Conservation (phyloP, 1,140 invertebrate genomes). For the Phymastichus coffea region DNA sequence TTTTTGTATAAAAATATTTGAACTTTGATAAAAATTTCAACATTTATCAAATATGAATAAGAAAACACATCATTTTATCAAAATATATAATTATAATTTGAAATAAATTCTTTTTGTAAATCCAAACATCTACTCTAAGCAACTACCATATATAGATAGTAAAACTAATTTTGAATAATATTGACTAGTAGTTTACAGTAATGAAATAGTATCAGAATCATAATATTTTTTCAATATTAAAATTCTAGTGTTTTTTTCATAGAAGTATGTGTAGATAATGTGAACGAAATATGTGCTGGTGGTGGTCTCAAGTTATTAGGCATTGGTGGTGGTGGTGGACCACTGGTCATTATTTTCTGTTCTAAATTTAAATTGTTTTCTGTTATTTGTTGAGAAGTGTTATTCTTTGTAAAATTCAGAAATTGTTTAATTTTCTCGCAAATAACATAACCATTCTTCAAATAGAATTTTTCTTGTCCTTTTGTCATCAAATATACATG, state of each 20-base stretch:
- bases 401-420: constrained; percentile 32
- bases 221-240: not conserved
- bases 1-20: no score
- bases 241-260: constrained; percentile 38
- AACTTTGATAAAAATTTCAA: no score
- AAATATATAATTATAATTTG: no score
- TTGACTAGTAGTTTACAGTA: not conserved
- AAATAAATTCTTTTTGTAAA: no score
- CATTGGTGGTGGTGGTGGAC: constrained; percentile 53
- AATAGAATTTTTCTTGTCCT: constrained; percentile 75
- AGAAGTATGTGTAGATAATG: constrained; percentile 29
- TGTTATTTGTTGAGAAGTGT: constrained; percentile 15
- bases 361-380: constrained; percentile 15
- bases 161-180: no score
- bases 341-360: constrained; percentile 34
- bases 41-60: no score
- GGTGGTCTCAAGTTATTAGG: constrained; percentile 34
- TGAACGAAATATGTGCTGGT: constrained; percentile 20
- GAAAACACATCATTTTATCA: no score
- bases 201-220: not conserved
- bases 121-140: no score
- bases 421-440: constrained; percentile 65
- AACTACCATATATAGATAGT: no score
- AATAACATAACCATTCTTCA: constrained; percentile 69
- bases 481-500: constrained; percentile 73